phyloP scores from a whole-genome alignment of 1,140 invertebrate species.

The Atta texana region DNA sequence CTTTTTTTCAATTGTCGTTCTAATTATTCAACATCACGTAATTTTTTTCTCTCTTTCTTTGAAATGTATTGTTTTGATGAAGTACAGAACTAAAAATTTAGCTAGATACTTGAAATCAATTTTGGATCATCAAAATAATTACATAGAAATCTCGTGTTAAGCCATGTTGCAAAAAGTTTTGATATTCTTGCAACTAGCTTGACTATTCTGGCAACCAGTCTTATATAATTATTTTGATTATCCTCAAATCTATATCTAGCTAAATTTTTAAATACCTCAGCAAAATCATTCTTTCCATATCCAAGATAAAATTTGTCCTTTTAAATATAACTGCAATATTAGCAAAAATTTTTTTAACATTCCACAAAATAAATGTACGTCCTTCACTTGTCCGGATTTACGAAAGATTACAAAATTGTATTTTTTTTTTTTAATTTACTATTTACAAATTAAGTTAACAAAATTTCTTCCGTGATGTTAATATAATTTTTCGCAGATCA shows the following conservation, averaged over 20 bases:
- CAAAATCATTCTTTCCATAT: too few relatives aligned
- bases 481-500: not conserved
- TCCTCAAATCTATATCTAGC: too few relatives aligned
- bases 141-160: too few relatives aligned
- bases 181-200: too few relatives aligned
- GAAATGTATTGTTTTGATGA: not conserved
- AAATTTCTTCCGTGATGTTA: not conserved
- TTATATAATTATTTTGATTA: too few relatives aligned
- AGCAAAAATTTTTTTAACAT: not conserved
- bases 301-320: not conserved
- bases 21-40: constrained; percentile 7
- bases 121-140: too few relatives aligned
- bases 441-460: constrained; percentile 5
- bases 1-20: not conserved
- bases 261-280: too few relatives aligned
- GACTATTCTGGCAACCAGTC: too few relatives aligned
- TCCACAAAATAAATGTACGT: constrained; percentile 12
- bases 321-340: not conserved
- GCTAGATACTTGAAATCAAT: too few relatives aligned
- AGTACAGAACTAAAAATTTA: too few relatives aligned
- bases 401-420: not conserved
- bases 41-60: not conserved
- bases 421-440: not conserved
- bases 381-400: not conserved
- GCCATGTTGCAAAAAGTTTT: too few relatives aligned